Evolutionary conservation across 2,888 invertebrate species (phyloP).

Genomic region (Agrilus biguttatus): DNA sequence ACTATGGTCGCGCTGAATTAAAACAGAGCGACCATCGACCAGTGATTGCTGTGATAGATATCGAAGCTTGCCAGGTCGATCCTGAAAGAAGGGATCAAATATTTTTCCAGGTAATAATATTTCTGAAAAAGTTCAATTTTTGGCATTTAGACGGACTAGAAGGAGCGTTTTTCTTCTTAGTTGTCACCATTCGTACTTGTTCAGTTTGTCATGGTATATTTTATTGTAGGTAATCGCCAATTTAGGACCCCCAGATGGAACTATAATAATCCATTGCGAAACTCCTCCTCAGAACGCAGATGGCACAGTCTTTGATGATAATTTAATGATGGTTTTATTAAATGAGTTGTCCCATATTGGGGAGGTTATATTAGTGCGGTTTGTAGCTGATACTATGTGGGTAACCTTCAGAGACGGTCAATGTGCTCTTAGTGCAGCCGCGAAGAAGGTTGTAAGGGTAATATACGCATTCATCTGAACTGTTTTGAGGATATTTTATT

Average conservation of each 20-base stretch:
- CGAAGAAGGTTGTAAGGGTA: conserved; percentile 19
- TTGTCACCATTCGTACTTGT: no score
- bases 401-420: conserved; percentile 85
- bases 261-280: conserved; percentile 56
- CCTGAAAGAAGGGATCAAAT: conserved; percentile 60
- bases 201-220: no score
- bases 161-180: no score
- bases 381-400: conserved; percentile 80
- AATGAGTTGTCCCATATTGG: conserved; percentile 74
- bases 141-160: no score
- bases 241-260: conserved; percentile 90
- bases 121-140: no score
- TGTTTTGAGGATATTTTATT: conserved; percentile 17
- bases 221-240: conserved; percentile 49
- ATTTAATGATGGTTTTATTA: conserved; percentile 62
- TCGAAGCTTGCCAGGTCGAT: conserved; percentile 73
- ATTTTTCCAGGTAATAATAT: conserved; percentile 39
- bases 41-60: conserved; percentile 80
- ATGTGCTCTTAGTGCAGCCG: conserved; percentile 62
- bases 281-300: conserved; percentile 30
- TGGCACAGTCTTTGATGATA: conserved; percentile 60
- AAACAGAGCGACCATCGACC: conserved; percentile 97
- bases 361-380: conserved; percentile 80
- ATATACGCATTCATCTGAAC: conserved; percentile 17
- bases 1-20: conserved; percentile 87